Percentiles rank a stretch among this genome's conserved stretches.
phyloP scores from a whole-genome alignment of 2,888 invertebrate genomes.

The Agapostemon virescens region DNA sequence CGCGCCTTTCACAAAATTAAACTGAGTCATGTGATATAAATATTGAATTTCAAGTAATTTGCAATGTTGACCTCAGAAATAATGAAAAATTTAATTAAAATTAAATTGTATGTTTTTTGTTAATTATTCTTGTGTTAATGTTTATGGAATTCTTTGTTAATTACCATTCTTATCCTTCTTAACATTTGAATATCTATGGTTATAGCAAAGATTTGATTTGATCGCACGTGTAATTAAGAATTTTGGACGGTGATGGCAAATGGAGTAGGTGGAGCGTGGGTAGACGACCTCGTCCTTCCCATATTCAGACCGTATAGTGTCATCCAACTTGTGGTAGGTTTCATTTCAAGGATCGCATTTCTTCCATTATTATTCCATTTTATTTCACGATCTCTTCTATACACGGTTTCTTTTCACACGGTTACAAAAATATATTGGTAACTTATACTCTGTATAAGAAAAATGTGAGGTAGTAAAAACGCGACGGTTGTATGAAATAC shows the following conservation, averaged over 20 bases:
- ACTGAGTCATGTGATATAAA: neutral
- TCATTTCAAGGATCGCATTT: constrained; percentile 11
- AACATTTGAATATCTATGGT: neutral
- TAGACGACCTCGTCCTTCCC: constrained; percentile 63
- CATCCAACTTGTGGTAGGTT: constrained; percentile 36
- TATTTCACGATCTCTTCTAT: constrained; percentile 26
- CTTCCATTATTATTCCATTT: constrained; percentile 25
- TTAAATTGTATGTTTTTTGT: neutral
- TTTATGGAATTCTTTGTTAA: neutral
- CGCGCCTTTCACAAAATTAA: too few relatives aligned
- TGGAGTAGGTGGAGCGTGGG: constrained; percentile 63
- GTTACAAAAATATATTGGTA: constrained; percentile 18
- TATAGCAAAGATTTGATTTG: neutral
- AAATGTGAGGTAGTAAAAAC: neutral
- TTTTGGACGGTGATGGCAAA: constrained; percentile 61
- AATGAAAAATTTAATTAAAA: neutral
- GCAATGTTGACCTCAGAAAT: neutral
- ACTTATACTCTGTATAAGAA: neutral
- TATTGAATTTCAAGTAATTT: neutral
- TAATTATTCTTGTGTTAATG: neutral
- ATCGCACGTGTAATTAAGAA: neutral
- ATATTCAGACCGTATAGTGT: constrained; percentile 61
- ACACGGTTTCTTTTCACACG: neutral
- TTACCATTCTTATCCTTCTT: neutral
- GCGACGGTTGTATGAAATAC: neutral